Conservation (phyloP, 2,797 vertebrate genomes). For the Hyperoplus lanceolatus region DNA sequence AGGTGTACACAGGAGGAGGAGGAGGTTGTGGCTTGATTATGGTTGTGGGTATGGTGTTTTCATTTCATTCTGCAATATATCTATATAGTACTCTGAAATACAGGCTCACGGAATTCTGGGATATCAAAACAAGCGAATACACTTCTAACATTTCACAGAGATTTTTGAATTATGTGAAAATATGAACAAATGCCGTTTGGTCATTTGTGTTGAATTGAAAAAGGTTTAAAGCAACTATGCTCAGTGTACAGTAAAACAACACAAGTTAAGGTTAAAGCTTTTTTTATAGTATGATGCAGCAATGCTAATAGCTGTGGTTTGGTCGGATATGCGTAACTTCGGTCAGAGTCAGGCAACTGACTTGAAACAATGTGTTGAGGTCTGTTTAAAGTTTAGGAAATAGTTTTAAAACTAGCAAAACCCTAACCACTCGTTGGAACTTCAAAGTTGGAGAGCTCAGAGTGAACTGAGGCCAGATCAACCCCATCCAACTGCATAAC, state of each 20-base stretch:
- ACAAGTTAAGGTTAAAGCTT: slow-evolving; percentile 4
- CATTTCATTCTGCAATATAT: slow-evolving; percentile 48
- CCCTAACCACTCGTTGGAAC: slow-evolving; percentile 13
- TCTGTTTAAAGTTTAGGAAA: slow-evolving; percentile 32
- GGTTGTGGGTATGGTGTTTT: slow-evolving; percentile 61
- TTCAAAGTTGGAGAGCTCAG: slow-evolving; percentile 3
- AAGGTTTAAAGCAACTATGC: background rate
- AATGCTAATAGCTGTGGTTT: slow-evolving; percentile 5
- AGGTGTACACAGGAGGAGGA: slow-evolving; percentile 73
- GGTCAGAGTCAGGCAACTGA: slow-evolving; percentile 20
- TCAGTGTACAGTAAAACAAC: background rate
- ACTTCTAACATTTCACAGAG: background rate
- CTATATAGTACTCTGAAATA: slow-evolving; percentile 46
- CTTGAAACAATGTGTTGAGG: slow-evolving; percentile 29
- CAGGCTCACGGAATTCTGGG: slow-evolving; percentile 9
- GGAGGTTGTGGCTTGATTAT: slow-evolving; percentile 77
- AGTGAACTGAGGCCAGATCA: slow-evolving; percentile 25
- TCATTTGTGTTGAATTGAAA: background rate
- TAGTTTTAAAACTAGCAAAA: slow-evolving; percentile 19
- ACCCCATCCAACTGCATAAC: slow-evolving; percentile 24
- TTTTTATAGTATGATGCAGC: background rate
- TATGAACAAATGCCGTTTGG: background rate
- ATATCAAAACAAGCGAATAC: slow-evolving; percentile 22
- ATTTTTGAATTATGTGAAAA: slow-evolving; percentile 6
- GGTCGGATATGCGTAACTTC: background rate